Conservation (phyloP, 2,888 invertebrate species). For the Serrognathus titanus region DNA sequence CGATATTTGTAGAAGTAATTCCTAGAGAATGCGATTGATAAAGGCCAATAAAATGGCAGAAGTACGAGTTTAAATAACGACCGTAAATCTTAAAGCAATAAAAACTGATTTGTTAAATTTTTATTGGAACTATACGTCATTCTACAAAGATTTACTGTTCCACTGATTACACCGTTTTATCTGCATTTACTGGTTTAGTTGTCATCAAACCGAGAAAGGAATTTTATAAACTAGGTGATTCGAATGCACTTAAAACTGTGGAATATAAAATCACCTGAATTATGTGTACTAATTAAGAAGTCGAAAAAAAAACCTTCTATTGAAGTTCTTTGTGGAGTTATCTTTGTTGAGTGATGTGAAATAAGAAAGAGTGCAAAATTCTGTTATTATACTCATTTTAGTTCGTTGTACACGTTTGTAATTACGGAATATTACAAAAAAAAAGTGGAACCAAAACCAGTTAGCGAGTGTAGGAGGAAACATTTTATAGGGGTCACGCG, state of each 20-base stretch:
- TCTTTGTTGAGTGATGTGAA: too few relatives aligned
- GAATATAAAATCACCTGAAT: too few relatives aligned
- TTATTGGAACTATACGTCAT: constrained; percentile 14
- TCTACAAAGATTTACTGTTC: constrained; percentile 11
- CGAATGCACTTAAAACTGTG: too few relatives aligned
- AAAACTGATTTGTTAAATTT: constrained; percentile 20
- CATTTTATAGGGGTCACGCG: constrained; percentile 41
- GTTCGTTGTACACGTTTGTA: constrained; percentile 14
- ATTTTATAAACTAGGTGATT: too few relatives aligned
- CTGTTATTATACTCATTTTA: constrained; percentile 1
- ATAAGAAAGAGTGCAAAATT: not conserved
- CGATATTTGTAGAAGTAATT: too few relatives aligned
- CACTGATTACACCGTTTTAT: constrained; percentile 9
- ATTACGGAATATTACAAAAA: constrained; percentile 16
- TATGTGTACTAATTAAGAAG: not conserved
- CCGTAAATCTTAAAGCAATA: constrained; percentile 15
- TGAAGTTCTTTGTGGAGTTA: too few relatives aligned
- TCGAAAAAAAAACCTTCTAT: not conserved
- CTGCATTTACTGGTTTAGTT: constrained; percentile 7
- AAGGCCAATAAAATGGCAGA: constrained; percentile 14
- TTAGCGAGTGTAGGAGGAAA: constrained; percentile 43
- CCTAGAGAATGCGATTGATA: not conserved
- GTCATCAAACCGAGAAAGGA: constrained; percentile 4
- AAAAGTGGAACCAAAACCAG: constrained; percentile 36
- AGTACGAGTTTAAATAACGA: constrained; percentile 7